Evolutionary conservation across 1,140 invertebrate genomes (phyloP), one percentile per base, ranked within the genome.

Genomic region (Zaprionus africanus): DNA sequence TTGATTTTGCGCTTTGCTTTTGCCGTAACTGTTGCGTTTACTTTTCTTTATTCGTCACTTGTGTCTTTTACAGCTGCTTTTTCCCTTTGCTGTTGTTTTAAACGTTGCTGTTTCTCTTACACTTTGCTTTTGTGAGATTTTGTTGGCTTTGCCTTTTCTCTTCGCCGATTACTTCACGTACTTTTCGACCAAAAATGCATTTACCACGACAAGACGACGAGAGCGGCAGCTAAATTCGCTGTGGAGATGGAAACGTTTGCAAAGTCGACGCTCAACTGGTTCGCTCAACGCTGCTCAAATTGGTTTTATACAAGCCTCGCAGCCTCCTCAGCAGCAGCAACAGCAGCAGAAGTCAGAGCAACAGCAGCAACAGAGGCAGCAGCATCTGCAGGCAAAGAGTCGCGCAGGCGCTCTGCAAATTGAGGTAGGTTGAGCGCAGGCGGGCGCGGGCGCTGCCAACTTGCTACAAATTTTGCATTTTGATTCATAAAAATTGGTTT

Each of bases 191-290:
- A 82, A 75, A 77, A 75, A 77, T 90, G 81, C 82, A 85, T 81
- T 88, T 77, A 15, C 41, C 41, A 17, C 41, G n/a, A 46, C 41
- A 17, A 46, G 41, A 17, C 41, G 41, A 46, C 31, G 31, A 34
- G 31, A 34, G 41, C 36, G 19, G 46, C 34, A 38, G 38, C 13
- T 41, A 15, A 41, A 41, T 41, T 41, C 38, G 15, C 38, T 41
- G 38, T 41, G n/a, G 41, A 54, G 64, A 54, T 81, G 85, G 72
- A 85, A 85, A 79, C 79, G 82, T 79, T 86, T 82, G 83, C 85
- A 81, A 90, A 85, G 81, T 79, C 81, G 69, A 64, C 86, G 85
- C 86, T 90, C 85, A 90, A 90, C 85, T 90, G 85, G 86, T 90
- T 90, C 85, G 81, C 76, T 38, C 70, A 43, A 60, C 63, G 85